Conservation (phyloP, 2,888 invertebrate species). For the Sipha maydis region DNA sequence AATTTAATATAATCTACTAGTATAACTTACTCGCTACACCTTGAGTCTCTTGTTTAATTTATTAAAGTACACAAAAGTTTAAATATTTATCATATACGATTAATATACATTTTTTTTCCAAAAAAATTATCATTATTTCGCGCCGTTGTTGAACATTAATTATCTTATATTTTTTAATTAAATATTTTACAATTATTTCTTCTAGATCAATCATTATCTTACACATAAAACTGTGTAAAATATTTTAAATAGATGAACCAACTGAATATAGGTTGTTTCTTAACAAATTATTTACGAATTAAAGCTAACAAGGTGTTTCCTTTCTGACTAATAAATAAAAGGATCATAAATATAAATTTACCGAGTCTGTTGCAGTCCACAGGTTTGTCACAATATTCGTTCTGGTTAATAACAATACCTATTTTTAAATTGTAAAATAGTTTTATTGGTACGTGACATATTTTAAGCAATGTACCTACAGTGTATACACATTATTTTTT, state of each 20-base stretch:
- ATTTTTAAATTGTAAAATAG: background rate
- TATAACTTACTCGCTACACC: too few relatives aligned
- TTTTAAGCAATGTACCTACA: too few relatives aligned
- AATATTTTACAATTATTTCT: background rate
- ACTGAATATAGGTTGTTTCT: conserved; percentile 7
- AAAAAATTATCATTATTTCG: too few relatives aligned
- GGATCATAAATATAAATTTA: conserved; percentile 40
- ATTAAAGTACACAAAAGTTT: too few relatives aligned
- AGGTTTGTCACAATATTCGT: background rate
- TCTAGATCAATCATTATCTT: background rate
- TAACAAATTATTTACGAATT: conserved; percentile 40
- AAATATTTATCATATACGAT: too few relatives aligned
- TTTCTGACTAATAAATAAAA: conserved; percentile 41
- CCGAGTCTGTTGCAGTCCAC: background rate
- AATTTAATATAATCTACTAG: too few relatives aligned
- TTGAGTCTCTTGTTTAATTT: too few relatives aligned
- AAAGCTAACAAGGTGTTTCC: conserved; percentile 57
- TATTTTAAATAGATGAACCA: background rate
- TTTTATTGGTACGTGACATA: too few relatives aligned
- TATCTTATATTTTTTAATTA: too few relatives aligned
- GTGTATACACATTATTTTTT: too few relatives aligned
- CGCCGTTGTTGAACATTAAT: too few relatives aligned
- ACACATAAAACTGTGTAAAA: background rate
- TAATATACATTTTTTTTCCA: too few relatives aligned
- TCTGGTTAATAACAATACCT: background rate